A percentile compares a stretch with the other conserved stretches of the same genome.
Evolutionary conservation across 2,113 vertebrate genomes (phyloP).

Genomic region (Nothobranchius kuhntae): DNA sequence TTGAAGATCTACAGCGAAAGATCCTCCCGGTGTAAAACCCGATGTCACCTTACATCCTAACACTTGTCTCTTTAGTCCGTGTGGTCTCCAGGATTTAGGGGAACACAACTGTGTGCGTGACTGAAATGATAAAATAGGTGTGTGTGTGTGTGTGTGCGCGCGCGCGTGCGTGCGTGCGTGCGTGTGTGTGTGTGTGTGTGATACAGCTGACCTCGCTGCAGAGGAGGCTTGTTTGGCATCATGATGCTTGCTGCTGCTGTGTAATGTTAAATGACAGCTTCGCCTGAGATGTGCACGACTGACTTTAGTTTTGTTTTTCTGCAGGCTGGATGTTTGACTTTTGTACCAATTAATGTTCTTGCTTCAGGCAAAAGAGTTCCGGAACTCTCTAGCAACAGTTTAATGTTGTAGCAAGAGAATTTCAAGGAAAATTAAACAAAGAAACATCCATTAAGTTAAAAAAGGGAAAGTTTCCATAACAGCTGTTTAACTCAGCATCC

Average conservation of each 20-base stretch:
- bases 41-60: slow-evolving; percentile 27
- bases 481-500: no score
- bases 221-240: slow-evolving; percentile 30
- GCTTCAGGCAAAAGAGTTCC: slow-evolving; percentile 10
- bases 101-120: slow-evolving; percentile 8
- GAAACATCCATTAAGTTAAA: not conserved
- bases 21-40: slow-evolving; percentile 22
- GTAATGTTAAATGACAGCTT: slow-evolving; percentile 32
- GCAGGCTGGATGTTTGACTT: not conserved
- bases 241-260: slow-evolving; percentile 4
- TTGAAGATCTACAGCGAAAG: slow-evolving; percentile 1
- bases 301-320: slow-evolving; percentile 4
- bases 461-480: not conserved
- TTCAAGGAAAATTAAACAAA: not conserved
- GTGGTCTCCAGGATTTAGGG: slow-evolving; percentile 26
- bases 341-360: slow-evolving; percentile 13
- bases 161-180: no score
- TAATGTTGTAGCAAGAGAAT: not conserved
- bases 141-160: not conserved
- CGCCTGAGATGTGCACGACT: slow-evolving; percentile 6
- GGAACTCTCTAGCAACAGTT: not conserved
- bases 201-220: slow-evolving; percentile 54
- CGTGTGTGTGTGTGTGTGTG: not conserved
- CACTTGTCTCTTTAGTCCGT: slow-evolving; percentile 28
- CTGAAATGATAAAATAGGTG: slow-evolving; percentile 47